Percentiles rank a stretch among this genome's conserved stretches.
Conservation (phyloP, 2,888 invertebrate genomes). For the Trachelus tabidus region DNA sequence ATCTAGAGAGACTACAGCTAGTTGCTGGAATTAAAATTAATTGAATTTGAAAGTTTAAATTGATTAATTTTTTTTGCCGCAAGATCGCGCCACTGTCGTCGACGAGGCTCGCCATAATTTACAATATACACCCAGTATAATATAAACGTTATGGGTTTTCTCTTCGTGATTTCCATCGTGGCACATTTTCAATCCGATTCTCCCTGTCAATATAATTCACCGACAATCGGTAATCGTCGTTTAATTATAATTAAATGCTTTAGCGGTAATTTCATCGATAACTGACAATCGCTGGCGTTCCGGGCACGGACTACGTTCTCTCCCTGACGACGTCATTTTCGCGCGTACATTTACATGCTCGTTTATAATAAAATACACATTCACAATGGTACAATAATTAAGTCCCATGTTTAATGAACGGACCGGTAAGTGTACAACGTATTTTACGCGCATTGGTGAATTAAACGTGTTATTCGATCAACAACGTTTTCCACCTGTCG, state of each 20-base stretch:
- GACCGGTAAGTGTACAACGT: conserved; percentile 2
- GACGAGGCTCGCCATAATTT: background rate
- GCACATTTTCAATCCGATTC: conserved; percentile 33
- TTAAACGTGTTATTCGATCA: background rate
- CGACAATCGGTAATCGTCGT: conserved; percentile 1
- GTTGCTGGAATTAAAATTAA: background rate
- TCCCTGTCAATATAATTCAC: conserved; percentile 7
- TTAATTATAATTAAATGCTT: conserved; percentile 2
- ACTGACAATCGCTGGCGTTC: background rate
- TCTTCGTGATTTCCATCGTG: conserved; percentile 29
- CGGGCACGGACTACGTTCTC: background rate
- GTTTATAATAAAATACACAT: conserved; percentile 61
- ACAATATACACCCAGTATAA: conserved; percentile 6
- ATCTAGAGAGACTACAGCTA: background rate
- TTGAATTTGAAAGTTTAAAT: background rate
- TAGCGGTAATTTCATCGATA: background rate
- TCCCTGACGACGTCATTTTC: background rate
- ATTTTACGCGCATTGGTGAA: background rate
- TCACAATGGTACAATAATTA: conserved; percentile 50
- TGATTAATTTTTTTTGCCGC: background rate
- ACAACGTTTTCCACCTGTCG: background rate
- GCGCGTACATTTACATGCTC: conserved; percentile 29
- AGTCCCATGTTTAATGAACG: conserved; percentile 3
- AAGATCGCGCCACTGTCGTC: conserved; percentile 1
- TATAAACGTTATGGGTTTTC: conserved; percentile 6